phyloP scores from a whole-genome alignment of 1,140 invertebrate species.

The Dryas iulia region DNA sequence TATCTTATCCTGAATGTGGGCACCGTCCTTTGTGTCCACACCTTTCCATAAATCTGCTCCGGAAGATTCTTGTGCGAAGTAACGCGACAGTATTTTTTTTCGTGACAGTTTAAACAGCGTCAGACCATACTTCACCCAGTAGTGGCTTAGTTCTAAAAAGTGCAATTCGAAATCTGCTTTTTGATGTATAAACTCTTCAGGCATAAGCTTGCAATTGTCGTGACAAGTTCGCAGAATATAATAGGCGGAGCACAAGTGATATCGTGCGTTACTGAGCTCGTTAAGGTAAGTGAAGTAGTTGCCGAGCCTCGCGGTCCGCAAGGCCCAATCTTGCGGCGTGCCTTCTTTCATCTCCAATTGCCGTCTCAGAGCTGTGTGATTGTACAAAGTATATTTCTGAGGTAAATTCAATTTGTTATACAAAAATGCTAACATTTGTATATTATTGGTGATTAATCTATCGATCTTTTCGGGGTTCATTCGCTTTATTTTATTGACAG shows the following conservation, averaged over 20 bases:
- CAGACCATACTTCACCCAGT: constrained; percentile 85
- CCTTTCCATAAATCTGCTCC: constrained; percentile 59
- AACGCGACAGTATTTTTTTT: constrained; percentile 64
- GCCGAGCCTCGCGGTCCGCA: constrained; percentile 83
- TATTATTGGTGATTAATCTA: constrained; percentile 75
- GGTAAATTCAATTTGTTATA: constrained; percentile 74
- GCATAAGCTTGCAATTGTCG: constrained; percentile 69
- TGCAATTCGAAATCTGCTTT: constrained; percentile 78
- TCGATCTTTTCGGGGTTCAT: constrained; percentile 72
- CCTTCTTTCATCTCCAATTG: constrained; percentile 82
- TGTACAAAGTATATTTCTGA: constrained; percentile 81
- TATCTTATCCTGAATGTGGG: constrained; percentile 35
- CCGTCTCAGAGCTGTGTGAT: constrained; percentile 82
- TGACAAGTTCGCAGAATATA: constrained; percentile 77
- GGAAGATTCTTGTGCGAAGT: constrained; percentile 56
- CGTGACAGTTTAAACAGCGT: constrained; percentile 81
- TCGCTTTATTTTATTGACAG: constrained; percentile 46
- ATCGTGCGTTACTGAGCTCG: constrained; percentile 76
- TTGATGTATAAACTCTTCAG: constrained; percentile 63
- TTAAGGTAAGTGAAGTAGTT: constrained; percentile 78
- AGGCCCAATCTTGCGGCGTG: constrained; percentile 83
- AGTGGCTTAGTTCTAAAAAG: constrained; percentile 82
- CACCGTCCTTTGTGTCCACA: constrained; percentile 48
- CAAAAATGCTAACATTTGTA: constrained; percentile 77
- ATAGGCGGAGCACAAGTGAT: constrained; percentile 81